These are phyloP conservation scores for Eubasilissa regina DNA, from an alignment of 1,140 invertebrate genomes.

Conservation along the genomic window DNA sequence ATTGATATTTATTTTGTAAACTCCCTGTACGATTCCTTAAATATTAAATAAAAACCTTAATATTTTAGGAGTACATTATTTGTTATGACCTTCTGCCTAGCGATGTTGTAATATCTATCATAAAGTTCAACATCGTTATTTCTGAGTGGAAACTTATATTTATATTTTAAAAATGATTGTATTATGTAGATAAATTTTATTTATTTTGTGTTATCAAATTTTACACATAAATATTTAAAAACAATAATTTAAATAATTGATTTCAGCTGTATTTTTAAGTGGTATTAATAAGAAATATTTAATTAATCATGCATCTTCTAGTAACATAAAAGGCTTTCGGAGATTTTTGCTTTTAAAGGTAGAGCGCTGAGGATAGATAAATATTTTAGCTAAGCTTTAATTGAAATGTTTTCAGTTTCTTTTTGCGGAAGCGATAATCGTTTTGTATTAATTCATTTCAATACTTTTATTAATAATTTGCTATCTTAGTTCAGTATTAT, in stretches of 20 bases:
- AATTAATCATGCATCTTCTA: conserved; percentile 17
- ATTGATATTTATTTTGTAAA: no score
- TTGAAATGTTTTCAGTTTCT: neutral
- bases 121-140: no score
- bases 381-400: conserved; percentile 8
- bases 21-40: no score
- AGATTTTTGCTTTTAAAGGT: conserved; percentile 28
- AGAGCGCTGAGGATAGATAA: conserved; percentile 24
- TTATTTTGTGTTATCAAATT: no score
- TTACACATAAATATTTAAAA: neutral
- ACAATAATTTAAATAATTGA: neutral
- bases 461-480: conserved; percentile 15
- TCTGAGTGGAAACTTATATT: no score
- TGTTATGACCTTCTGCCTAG: no score
- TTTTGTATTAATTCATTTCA: conserved; percentile 18
- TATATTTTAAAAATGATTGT: no score
- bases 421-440: neutral
- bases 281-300: neutral
- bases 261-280: conserved; percentile 6
- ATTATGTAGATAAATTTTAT: no score
- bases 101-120: no score
- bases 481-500: conserved; percentile 5
- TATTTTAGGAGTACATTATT: no score
- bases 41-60: no score
- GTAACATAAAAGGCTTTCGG: conserved; percentile 18